A percentile compares a stretch with the other conserved stretches of the same genome.
phyloP scores from a whole-genome alignment of 2,888 invertebrate species.

The Vannuccia rotundouncinata region DNA sequence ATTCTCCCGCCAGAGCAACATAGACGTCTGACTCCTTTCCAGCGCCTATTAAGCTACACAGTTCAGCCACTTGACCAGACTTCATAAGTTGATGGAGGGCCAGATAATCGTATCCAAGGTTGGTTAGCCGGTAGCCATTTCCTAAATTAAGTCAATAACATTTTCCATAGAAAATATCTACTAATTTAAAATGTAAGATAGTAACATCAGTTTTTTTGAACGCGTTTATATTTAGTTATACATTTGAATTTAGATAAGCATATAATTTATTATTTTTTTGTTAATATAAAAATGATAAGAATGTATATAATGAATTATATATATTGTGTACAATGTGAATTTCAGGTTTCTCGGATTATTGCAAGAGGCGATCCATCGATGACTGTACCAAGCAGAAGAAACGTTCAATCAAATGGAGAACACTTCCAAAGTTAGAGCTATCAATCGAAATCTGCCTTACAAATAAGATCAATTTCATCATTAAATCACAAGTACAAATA shows the following conservation, averaged over 20 bases:
- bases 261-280: too few species aligned
- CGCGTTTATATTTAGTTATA: background rate
- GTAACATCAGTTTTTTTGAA: background rate
- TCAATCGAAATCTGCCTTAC: background rate
- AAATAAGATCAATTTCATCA: background rate
- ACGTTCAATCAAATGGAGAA: background rate
- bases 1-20: background rate
- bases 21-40: slow-evolving; percentile 78
- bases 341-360: background rate
- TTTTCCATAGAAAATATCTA: too few species aligned
- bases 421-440: background rate
- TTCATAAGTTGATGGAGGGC: slow-evolving; percentile 79
- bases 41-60: slow-evolving; percentile 96
- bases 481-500: background rate
- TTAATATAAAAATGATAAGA: too few species aligned
- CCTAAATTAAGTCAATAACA: too few species aligned
- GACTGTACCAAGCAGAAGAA: too few species aligned
- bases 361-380: background rate
- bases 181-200: background rate
- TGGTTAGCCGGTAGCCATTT: slow-evolving; percentile 81
- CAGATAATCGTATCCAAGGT: slow-evolving; percentile 89
- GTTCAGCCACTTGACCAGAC: slow-evolving; percentile 70
- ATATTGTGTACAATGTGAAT: too few species aligned
- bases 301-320: too few species aligned
- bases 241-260: too few species aligned